Evolutionary conservation across 2,888 invertebrate genomes (phyloP), one percentile per base, ranked within the genome.

Genomic region (Nesidiocoris tenuis): DNA sequence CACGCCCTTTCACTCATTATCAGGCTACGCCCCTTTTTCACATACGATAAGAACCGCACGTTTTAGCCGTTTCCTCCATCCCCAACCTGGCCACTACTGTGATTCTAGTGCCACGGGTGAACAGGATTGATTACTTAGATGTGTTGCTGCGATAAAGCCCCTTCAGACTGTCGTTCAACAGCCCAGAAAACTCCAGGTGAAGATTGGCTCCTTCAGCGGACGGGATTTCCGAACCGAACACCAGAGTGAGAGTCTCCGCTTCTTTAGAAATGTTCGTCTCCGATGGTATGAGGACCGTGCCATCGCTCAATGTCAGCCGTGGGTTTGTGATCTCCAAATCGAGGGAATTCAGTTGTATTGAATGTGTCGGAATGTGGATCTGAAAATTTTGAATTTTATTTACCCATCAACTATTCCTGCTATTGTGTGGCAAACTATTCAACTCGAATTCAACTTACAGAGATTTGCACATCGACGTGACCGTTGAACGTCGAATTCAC

Each of bases 61-160:
- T n/a, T n/a, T n/a, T n/a, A n/a, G n/a, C n/a, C n/a, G n/a, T n/a
- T n/a, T n/a, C n/a, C n/a, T n/a, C n/a, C n/a, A n/a, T n/a, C n/a
- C n/a, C n/a, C n/a, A n/a, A n/a, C n/a, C n/a, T n/a, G n/a, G n/a
- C n/a, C n/a, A n/a, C n/a, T n/a, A n/a, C n/a, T n/a, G n/a, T n/a
- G n/a, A n/a, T n/a, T n/a, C n/a, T n/a, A n/a, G n/a, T n/a, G n/a
- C n/a, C n/a, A n/a, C n/a, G n/a, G n/a, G n/a, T n/a, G n/a, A n/a
- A n/a, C n/a, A n/a, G n/a, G n/a, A n/a, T n/a, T n/a, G 18, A 56
- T 57, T 59, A 70, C 70, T 12, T 5, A 9, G 70, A 70, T 21
- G 70, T 95, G 86, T 94, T 95, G 85, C 94, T 95, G 70, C 95
- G 89, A 84, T 96, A 97, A 79, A 96, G 90, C 16, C 97, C 96